A percentile compares a stretch with the other conserved stretches of the same genome.
Conservation (phyloP, 2,113 vertebrate species). For the Sminthopsis crassicaudata region DNA sequence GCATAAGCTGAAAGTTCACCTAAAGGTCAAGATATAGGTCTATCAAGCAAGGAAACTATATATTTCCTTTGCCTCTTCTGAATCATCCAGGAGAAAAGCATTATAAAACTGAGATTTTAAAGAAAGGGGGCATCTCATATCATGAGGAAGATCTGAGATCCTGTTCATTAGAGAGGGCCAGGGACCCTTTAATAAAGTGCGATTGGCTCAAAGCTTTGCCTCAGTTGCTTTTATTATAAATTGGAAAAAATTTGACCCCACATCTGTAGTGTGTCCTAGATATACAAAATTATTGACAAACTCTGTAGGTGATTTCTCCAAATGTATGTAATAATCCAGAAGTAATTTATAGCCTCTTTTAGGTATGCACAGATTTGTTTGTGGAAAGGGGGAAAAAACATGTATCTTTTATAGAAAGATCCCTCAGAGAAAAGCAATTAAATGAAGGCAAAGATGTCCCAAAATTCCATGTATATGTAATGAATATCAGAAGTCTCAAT, state of each 20-base stretch:
- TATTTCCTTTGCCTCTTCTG: not conserved
- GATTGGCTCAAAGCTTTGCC: not conserved
- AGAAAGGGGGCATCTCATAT: no score
- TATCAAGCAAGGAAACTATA: not conserved
- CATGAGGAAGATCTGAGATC: not conserved
- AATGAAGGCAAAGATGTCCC: not conserved
- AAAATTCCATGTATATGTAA: not conserved
- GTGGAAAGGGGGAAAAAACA: not conserved
- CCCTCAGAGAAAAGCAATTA: not conserved
- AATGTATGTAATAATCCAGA: not conserved
- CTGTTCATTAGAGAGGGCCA: not conserved
- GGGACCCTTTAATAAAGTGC: not conserved
- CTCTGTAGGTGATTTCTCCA: not conserved
- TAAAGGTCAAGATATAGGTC: no score
- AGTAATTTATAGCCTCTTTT: not conserved
- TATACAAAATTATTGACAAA: not conserved
- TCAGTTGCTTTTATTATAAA: no score
- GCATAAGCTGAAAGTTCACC: not conserved
- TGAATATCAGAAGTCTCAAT: not conserved
- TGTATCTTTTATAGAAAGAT: not conserved
- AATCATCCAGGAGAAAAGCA: not conserved
- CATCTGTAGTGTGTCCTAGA: not conserved
- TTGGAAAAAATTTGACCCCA: not conserved
- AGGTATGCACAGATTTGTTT: not conserved
- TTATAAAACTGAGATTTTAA: not conserved